Evolutionary conservation across 2,113 vertebrate species (phyloP), one percentile per base, ranked within the genome.

Genomic region (Pseudopodoces humilis): DNA sequence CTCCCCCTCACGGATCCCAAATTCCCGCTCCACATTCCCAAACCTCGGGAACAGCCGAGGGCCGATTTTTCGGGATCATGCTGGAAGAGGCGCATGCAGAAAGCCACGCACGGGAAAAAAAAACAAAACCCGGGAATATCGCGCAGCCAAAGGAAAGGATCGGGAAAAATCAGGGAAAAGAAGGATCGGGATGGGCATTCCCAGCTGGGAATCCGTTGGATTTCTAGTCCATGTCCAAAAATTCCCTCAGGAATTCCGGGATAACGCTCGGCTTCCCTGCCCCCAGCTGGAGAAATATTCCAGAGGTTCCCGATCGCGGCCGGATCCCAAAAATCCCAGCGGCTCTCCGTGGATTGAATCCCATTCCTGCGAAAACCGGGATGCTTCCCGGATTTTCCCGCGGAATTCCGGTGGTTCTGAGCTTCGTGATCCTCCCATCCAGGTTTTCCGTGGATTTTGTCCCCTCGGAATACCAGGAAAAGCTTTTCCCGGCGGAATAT

Each of bases 401-500:
- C 0, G 1, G 2, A 22, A n/a, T 33, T 20, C 35, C 1, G 1
- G 3, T 0, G 18, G 21, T 30, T 17, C 79, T 2, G 0, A 6
- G 0, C 15, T 14, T 60, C 37, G 72, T 5, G 59, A 53, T 53
- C 50, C 37, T 35, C 33, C 4, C 2, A 10, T 1, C 56, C 21
- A 0, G 41, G 19, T 2, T 27, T 49, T 31, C n/a, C 4, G 7
- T 0, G 4, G 15, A 3, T 17, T 3, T 0, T 2, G 8, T 10
- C 27, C 33, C 35, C 50, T 10, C 3, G 1, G 67, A 81, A 47
- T 2, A 1, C 4, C 23, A 2, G 64, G 64, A 27, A 49, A 49
- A 1, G 2, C 35, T 49, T 2, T 20, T 15, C 60, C 16, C n/a
- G 2, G 22, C 0, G 9, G 33, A 18, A 31, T 8, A 13, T 20